Evolutionary conservation across 2,888 invertebrate genomes (phyloP), one percentile per base, ranked within the genome.

Genomic region (Tryphoninae sp.): DNA sequence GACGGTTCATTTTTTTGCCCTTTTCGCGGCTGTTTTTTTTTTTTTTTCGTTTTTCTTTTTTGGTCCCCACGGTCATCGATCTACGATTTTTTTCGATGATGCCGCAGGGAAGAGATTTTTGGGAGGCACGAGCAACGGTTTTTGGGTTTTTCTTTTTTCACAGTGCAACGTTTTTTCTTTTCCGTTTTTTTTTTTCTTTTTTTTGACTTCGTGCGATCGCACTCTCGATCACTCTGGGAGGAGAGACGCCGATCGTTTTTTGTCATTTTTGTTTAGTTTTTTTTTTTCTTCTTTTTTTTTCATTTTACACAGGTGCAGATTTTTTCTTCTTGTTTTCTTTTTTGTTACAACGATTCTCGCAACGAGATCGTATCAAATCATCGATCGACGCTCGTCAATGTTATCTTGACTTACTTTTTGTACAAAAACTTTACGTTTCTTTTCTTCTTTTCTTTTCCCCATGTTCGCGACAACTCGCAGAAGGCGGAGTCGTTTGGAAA

Each of bases 401-500:
- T 33, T 6, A 33, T 33, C 33, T 33, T 33, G 33, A 6, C 6
- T 33, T 33, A 33, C 6, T 53, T 65, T 13, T n/a, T 6, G 51
- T 33, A 26, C 11, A 13, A n/a, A 33, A 22, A 33, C 13, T 53
- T 62, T 68, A 59, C 19, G 67, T 71, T 3, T 19, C 62, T 62
- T 53, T 22, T 87, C 86, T 86, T 86, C 55, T 85, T 84, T 83
- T 86, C 83, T 68, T 65, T 82, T 82, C 86, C 87, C 86, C 86
- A 71, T 80, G 72, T 78, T 86, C 85, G 86, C 87, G 72, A 73
- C 74, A 90, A 93, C 26, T 81, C 72, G 55, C 78, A 98, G 98
- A 98, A 98, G 96, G 96, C 95, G 94, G 98, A 98, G 89, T 94
- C 96, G 83, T 99, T 98, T 95, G 94, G 98, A 92, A 97, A 97